Base-by-base conservation (phyloP, 2,797 vertebrate species). In the Anniella stebbinsi region DNA sequence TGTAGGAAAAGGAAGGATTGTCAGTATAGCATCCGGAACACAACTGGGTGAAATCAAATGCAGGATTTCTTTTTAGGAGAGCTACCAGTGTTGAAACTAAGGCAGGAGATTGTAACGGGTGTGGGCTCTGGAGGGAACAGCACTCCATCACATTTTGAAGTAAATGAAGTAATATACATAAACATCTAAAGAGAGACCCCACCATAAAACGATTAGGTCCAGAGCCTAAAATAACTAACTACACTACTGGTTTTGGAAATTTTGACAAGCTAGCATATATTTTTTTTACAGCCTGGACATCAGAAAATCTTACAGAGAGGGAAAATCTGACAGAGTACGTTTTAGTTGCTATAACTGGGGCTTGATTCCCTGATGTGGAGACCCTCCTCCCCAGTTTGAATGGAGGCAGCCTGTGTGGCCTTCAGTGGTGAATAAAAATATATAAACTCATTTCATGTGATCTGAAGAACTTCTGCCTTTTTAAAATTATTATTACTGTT, bases 1-100 rank as follows among this genome's bases (percentile, higher is more conserved):
- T 66, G 10, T 69, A 92, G 88, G 87, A 88, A 80, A 89, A 80
- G 33, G 6, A 80, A 6, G 63, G 45, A 18, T 70, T 87, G 2
- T 36, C 18, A 78, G 41, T 33, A 66, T 7, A 10, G 73, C 2
- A 41, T 45, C 28, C 8, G 17, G 54, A 23, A 41, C 18, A 51
- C 25, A 77, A n/a, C 17, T 6, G 2, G 48, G 45, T 54, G 48
- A 38, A 80, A 72, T 13, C 23, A 33, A 81, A 51, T 7, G 17
- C 4, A 15, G 25, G 17, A 18, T 69, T 87, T 67, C 8, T 9
- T 45, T 6, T 66, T n/a, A 6, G 75, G 41, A 77, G 54, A n/a
- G 30, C 60, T 63, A 0, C 51, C 23, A 41, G n/a, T 41, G 23
- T 25, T 41, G 54, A 63, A 66, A 38, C 21, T 36, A 60, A 81